These are phyloP conservation scores for Ornithoptera priamus DNA, from an alignment of 2,888 invertebrate species.

Conservation along the genomic window DNA sequence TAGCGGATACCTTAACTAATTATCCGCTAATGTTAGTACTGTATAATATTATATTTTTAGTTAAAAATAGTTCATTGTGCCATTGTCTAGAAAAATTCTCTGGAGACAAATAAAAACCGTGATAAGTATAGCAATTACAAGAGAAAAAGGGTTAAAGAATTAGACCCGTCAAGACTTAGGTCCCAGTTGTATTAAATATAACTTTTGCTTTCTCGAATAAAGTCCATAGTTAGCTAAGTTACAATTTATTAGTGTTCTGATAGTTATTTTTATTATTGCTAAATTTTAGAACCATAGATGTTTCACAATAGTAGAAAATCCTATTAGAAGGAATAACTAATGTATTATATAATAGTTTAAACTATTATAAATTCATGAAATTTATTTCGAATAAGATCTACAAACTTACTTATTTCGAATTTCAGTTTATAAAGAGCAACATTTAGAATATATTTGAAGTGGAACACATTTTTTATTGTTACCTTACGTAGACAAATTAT, in stretches of 20 bases:
- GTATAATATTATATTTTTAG: too few relatives aligned
- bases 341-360: not conserved
- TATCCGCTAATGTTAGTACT: too few relatives aligned
- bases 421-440: conserved; percentile 10
- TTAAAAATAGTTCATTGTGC: too few relatives aligned
- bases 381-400: not conserved
- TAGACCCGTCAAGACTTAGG: not conserved
- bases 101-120: too few relatives aligned
- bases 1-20: too few relatives aligned
- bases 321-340: not conserved
- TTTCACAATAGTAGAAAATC: not conserved
- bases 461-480: conserved; percentile 17
- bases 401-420: conserved; percentile 3
- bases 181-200: too few relatives aligned
- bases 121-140: too few relatives aligned
- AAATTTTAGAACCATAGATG: not conserved
- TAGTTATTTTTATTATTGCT: not conserved
- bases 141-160: not conserved
- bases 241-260: too few relatives aligned
- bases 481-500: not conserved
- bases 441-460: conserved; percentile 15
- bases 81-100: too few relatives aligned
- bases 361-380: conserved; percentile 19
- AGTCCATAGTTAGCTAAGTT: not conserved
- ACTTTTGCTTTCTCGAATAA: not conserved